Conservation (phyloP, 2,888 invertebrate species). For the Lumbricus terrestris region DNA sequence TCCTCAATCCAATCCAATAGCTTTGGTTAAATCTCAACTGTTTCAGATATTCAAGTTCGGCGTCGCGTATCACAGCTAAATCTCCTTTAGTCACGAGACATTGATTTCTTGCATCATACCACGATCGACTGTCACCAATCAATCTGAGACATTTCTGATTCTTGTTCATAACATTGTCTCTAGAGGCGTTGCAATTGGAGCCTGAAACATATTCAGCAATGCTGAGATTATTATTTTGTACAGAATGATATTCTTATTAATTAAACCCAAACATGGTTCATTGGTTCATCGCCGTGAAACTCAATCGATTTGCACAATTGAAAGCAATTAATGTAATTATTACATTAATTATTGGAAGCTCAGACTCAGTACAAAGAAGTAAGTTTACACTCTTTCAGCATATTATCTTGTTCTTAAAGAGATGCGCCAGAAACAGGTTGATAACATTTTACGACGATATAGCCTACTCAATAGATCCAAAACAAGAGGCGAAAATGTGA, state of each 20-base stretch:
- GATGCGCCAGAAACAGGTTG: too few species aligned
- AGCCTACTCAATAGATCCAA: too few species aligned
- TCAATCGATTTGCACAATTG: not conserved
- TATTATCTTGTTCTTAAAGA: too few species aligned
- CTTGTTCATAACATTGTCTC: too few species aligned
- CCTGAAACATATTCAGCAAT: not conserved
- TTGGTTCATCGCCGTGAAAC: not conserved
- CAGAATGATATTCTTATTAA: not conserved
- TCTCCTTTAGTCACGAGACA: not conserved
- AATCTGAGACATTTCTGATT: not conserved
- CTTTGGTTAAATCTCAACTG: not conserved
- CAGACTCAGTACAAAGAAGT: too few species aligned
- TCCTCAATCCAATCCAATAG: not conserved
- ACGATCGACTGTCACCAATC: not conserved
- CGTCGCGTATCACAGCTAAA: not conserved
- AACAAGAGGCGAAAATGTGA: not conserved
- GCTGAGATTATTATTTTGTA: not conserved
- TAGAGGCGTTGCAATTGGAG: not conserved
- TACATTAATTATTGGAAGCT: too few species aligned
- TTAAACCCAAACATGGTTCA: not conserved
- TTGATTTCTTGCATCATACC: not conserved
- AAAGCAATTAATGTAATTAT: not conserved
- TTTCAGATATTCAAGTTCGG: not conserved
- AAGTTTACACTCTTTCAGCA: too few species aligned
- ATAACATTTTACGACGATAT: too few species aligned